Evolutionary conservation across 2,888 invertebrate genomes (phyloP), one percentile per base, ranked within the genome.

Genomic region (Ceramica pisi): DNA sequence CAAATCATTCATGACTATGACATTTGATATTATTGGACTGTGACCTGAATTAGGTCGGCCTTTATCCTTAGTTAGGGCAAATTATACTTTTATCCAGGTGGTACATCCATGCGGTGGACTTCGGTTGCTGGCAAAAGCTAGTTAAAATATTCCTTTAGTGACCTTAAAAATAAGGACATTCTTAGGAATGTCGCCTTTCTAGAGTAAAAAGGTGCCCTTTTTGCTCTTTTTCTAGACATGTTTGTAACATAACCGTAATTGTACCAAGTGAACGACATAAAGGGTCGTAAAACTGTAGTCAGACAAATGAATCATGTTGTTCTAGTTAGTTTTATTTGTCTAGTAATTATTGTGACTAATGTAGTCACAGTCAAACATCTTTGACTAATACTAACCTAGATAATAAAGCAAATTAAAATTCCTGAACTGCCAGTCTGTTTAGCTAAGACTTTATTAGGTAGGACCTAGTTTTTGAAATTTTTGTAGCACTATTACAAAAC

Each of bases 231-330:
- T n/a, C 21, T 48, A 66, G 62, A 12, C 46, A 50, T 26, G 21
- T 12, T 46, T n/a, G 3, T 59, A 59, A 41, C 31, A 31, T 23
- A 35, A 26, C 46, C 35, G 35, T 16, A 62, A 48, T 31, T 48
- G 21, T 57, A 46, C 46, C 38, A 35, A 66, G 21, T 63, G 35
- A 59, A 71, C 41, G 50, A 55, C 31, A 59, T 26, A 55, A 53
- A 59, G 38, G 44, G 50, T 56, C 19, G 23, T 75, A 73, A 69
- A 57, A 59, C n/a, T 71, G 66, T 50, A 21, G 35, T 66, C 70
- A 70, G 26, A 66, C 48, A 12, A 50, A 63, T 78, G 66, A 80
- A 53, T 78, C 80, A 79, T 64, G 26, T 56, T 67, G 53, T 50
- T 8, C 60, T 64, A 48, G 26, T 65, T 79, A 38, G 8, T 69